Percentiles rank a stretch among this genome's conserved stretches.
Conservation (phyloP, 2,888 invertebrate species). For the Eristalinus aeneus region DNA sequence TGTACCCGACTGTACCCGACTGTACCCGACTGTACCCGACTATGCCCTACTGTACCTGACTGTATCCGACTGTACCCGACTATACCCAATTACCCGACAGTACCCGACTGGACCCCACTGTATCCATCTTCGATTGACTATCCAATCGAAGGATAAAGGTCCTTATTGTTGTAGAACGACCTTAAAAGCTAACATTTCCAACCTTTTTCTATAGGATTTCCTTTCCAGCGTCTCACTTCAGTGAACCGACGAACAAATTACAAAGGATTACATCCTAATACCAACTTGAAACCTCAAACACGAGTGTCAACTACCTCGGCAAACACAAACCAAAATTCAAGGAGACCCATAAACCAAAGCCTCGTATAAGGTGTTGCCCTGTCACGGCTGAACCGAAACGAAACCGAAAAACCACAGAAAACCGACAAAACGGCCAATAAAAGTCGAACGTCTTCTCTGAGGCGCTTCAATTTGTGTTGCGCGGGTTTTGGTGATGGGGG, state of each 20-base stretch:
- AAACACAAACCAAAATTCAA: neutral
- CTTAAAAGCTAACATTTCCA: too few relatives aligned
- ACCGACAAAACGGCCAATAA: neutral
- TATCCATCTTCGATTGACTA: too few relatives aligned
- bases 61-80: too few relatives aligned
- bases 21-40: too few relatives aligned
- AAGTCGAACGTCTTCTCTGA: neutral
- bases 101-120: too few relatives aligned
- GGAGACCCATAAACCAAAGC: neutral
- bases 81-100: too few relatives aligned
- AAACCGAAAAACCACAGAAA: neutral
- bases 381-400: neutral
- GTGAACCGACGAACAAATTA: neutral
- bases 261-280: neutral
- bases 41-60: too few relatives aligned
- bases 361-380: conserved; percentile 11
- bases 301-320: neutral
- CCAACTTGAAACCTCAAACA: neutral
- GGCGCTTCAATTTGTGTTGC: neutral
- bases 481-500: too few relatives aligned
- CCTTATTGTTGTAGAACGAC: too few relatives aligned
- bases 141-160: too few relatives aligned
- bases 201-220: too few relatives aligned
- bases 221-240: neutral
- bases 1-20: too few relatives aligned